Evolutionary conservation across 2,797 vertebrate genomes (phyloP), one percentile per base, ranked within the genome.

Genomic region (Melanotaenia nigrans): DNA sequence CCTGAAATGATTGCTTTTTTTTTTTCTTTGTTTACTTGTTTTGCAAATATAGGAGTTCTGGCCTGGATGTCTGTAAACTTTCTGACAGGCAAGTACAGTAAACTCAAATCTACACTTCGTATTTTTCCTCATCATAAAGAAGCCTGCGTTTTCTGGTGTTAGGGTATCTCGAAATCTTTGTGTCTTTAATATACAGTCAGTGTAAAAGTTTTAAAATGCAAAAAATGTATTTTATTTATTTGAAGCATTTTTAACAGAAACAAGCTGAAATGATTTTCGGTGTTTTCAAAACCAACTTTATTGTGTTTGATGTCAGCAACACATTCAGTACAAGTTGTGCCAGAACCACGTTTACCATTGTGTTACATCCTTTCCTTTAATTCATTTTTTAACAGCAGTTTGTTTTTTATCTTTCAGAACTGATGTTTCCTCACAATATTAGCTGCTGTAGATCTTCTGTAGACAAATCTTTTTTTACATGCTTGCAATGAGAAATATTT

Each of bases 61-160:
- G 97, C 98, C 51, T 99, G 98, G 98, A 93, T 99, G 81, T 95
- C 97, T 71, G 82, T 99, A 85, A 99, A 99, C 92, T 98, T 97
- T 83, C 91, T 99, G 83, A 97, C 96, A 94, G 97, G 98, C 97
- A 93, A 87, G 91, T 70, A 14, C 53, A 7, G 35, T 16, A 33
- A 71, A 62, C 32, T 8, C 11, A 20, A 28, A 33, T 36, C 32
- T 57, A 8, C 14, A 10, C 28, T 3, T 1, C 38, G 45, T 0
- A 51, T 53, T 14, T 61, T 22, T 22, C 11, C 22, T 53, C 3
- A 25, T 5, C 12, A 53, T 25, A 14, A 25, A 25, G 22, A 5
- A 13, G 47, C 9, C 8, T 49, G 6, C 18, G 7, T 53, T 53
- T 51, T 51, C 53, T 55, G 13, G 4, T 30, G 3, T 55, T 14